These are phyloP conservation scores for Macaria liturata DNA, from an alignment of 2,888 invertebrate genomes.

Conservation along the genomic window DNA sequence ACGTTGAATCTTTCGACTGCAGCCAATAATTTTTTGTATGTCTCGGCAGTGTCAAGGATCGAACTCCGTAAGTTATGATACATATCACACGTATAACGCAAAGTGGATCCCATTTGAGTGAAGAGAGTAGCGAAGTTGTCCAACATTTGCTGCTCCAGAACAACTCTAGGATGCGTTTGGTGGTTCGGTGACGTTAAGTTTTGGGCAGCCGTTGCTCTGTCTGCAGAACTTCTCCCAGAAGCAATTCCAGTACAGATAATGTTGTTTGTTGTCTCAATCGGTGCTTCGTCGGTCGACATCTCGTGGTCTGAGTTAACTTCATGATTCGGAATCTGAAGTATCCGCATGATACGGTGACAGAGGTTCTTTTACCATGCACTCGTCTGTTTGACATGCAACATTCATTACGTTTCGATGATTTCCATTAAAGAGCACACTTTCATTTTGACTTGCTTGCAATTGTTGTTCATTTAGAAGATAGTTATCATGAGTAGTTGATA, in stretches of 20 bases:
- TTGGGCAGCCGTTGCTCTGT: slow-evolving; percentile 2
- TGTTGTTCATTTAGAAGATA: slow-evolving; percentile 1
- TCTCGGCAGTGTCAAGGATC: slow-evolving; percentile 8
- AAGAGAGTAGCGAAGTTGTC: slow-evolving; percentile 14
- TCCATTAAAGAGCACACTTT: no score
- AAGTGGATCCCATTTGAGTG: slow-evolving; percentile 12
- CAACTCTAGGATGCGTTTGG: slow-evolving; percentile 4
- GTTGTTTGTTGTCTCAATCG: not conserved
- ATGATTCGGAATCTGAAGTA: not conserved
- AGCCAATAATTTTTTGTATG: not conserved
- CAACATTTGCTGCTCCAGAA: slow-evolving; percentile 23
- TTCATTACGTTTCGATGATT: no score
- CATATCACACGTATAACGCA: slow-evolving; percentile 16
- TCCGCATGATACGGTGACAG: not conserved
- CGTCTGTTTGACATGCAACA: no score
- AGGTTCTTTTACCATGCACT: no score
- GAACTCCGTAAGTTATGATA: slow-evolving; percentile 12
- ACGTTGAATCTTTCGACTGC: no score
- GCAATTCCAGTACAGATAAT: not conserved
- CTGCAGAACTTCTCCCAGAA: not conserved
- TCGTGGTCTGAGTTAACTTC: not conserved
- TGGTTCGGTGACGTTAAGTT: slow-evolving; percentile 1
- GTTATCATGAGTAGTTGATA: not conserved
- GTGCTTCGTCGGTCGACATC: not conserved
- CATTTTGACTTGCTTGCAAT: not conserved